These are phyloP conservation scores for Apis cerana DNA, from an alignment of 1,140 invertebrate species.

Conservation along the genomic window DNA sequence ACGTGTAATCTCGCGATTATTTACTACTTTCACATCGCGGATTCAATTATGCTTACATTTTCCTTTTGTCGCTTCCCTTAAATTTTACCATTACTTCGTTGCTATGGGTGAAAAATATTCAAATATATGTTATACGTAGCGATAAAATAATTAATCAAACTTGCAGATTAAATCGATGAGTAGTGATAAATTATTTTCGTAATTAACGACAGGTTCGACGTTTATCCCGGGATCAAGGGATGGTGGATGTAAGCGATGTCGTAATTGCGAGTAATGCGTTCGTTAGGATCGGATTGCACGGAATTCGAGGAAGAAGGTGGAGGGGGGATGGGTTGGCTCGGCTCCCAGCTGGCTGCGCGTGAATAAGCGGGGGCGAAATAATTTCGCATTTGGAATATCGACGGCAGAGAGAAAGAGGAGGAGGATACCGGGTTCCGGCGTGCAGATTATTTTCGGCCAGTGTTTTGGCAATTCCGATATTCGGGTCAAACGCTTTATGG, in stretches of 20 bases:
- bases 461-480: slow-evolving; percentile 46
- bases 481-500: slow-evolving; percentile 53
- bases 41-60: too few species aligned
- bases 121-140: too few species aligned
- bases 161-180: too few species aligned
- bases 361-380: slow-evolving; percentile 55
- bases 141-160: too few species aligned
- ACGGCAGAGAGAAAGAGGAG: background rate
- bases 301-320: slow-evolving; percentile 60
- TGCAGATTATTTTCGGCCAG: slow-evolving; percentile 51
- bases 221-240: background rate
- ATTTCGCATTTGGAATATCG: slow-evolving; percentile 60
- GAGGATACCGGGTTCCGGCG: slow-evolving; percentile 12
- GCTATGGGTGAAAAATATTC: too few species aligned
- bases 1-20: too few species aligned
- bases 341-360: slow-evolving; percentile 53
- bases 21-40: too few species aligned
- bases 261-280: slow-evolving; percentile 15
- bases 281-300: slow-evolving; percentile 54
- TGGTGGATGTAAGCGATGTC: background rate
- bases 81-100: too few species aligned
- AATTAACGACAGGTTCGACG: background rate
- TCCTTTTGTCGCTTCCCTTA: too few species aligned
- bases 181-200: too few species aligned
- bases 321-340: slow-evolving; percentile 47